These are phyloP conservation scores for Polyploca ridens DNA, from an alignment of 2,888 invertebrate genomes.

Conservation along the genomic window DNA sequence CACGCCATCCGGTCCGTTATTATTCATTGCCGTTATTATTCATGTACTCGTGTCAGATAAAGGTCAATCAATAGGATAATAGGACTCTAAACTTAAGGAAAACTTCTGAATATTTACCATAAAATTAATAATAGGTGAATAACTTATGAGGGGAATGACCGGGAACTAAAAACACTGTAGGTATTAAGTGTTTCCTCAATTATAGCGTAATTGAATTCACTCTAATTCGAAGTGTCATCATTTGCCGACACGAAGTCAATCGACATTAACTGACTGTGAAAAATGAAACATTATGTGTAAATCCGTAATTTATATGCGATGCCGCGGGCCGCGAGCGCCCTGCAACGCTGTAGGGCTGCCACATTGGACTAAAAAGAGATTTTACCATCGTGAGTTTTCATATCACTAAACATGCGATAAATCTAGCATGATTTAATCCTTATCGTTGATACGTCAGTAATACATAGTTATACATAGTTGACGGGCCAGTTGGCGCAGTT, in stretches of 20 bases:
- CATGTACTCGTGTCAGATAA: too few species aligned
- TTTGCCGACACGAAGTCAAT: constrained; percentile 36
- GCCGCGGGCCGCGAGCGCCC: constrained; percentile 59
- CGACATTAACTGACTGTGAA: constrained; percentile 67
- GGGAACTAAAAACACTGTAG: neutral
- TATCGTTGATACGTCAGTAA: too few species aligned
- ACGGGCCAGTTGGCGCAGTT: too few species aligned
- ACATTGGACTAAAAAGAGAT: neutral
- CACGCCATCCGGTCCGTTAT: too few species aligned
- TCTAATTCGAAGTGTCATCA: constrained; percentile 7
- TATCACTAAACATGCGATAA: too few species aligned
- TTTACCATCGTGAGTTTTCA: too few species aligned
- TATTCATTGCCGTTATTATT: too few species aligned
- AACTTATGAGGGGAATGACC: neutral
- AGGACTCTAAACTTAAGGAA: neutral
- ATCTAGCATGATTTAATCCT: too few species aligned
- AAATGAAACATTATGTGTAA: constrained; percentile 82
- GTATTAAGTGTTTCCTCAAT: neutral
- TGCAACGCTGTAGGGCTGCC: constrained; percentile 52
- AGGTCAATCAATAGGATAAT: neutral
- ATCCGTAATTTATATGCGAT: constrained; percentile 84
- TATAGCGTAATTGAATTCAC: neutral
- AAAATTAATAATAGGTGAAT: neutral
- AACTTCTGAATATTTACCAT: neutral
- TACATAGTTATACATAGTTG: too few species aligned